These are phyloP conservation scores for Coreoperca whiteheadi DNA, from an alignment of 2,113 vertebrate species.

Conservation along the genomic window DNA sequence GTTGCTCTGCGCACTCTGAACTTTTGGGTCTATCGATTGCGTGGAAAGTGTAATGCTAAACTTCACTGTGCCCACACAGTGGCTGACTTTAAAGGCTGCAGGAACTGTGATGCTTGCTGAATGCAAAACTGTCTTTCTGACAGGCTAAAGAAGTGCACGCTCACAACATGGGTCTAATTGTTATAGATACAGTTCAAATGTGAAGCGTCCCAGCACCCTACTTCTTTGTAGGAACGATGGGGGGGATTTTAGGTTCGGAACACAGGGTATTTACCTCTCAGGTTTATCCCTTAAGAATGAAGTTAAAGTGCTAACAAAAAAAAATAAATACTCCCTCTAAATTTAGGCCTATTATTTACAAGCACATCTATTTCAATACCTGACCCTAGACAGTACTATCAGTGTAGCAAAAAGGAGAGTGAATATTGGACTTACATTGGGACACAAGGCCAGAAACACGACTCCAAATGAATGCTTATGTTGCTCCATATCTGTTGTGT, in stretches of 20 bases:
- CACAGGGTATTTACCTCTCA: background rate
- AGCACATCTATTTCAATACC: background rate
- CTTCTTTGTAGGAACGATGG: background rate
- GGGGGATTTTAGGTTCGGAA: background rate
- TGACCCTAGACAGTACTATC: background rate
- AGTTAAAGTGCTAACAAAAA: background rate
- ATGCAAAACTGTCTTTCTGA: conserved; percentile 17
- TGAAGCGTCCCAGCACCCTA: no score
- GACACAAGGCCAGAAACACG: background rate
- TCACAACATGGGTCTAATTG: background rate
- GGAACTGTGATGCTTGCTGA: conserved; percentile 21
- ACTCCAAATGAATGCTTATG: background rate
- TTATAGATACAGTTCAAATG: background rate
- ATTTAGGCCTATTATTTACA: background rate
- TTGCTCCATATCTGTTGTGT: background rate
- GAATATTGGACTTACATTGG: background rate
- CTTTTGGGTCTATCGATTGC: conserved; percentile 50
- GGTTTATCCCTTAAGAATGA: background rate
- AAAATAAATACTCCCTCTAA: background rate
- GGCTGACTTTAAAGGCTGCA: conserved; percentile 38
- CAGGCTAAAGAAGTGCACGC: background rate
- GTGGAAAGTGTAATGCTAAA: conserved; percentile 32
- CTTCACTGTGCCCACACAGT: conserved; percentile 33
- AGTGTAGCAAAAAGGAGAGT: background rate
- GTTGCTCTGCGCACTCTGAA: conserved; percentile 39